These are phyloP conservation scores for Amblyteles armatorius DNA, from an alignment of 2,888 invertebrate species.

Conservation along the genomic window DNA sequence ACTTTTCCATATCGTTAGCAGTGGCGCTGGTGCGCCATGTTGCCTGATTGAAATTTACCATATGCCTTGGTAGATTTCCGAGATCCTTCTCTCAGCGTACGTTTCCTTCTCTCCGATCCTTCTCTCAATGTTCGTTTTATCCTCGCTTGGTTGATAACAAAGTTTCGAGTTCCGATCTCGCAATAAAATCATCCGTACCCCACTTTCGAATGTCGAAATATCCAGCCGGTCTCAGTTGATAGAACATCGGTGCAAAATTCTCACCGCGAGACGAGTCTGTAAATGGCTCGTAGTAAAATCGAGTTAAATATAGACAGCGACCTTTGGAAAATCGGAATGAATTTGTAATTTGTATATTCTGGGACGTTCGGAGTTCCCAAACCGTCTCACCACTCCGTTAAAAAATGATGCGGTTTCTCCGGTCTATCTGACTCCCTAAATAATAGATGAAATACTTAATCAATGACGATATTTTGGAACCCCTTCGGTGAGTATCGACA, in stretches of 20 bases:
- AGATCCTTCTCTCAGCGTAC: too few species aligned
- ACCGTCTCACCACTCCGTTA: neutral
- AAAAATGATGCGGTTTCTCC: neutral
- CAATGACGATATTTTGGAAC: neutral
- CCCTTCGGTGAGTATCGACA: neutral
- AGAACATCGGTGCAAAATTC: neutral
- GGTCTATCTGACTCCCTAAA: neutral
- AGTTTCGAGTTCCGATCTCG: too few species aligned
- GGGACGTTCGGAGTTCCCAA: neutral
- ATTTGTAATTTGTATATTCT: neutral
- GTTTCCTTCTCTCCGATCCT: too few species aligned
- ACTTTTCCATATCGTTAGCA: too few species aligned
- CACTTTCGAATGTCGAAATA: neutral
- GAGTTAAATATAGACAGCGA: neutral
- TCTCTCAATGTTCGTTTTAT: too few species aligned
- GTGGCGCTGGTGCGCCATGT: too few species aligned
- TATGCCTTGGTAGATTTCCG: too few species aligned
- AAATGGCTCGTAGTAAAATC: neutral
- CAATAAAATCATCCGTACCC: too few species aligned
- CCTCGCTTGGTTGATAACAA: too few species aligned
- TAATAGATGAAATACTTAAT: neutral
- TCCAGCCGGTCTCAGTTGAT: neutral
- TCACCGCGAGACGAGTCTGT: neutral
- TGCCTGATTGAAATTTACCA: too few species aligned
- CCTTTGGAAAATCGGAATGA: neutral